Conservation (phyloP, 2,797 vertebrate species). For the Lagodon rhomboides region DNA sequence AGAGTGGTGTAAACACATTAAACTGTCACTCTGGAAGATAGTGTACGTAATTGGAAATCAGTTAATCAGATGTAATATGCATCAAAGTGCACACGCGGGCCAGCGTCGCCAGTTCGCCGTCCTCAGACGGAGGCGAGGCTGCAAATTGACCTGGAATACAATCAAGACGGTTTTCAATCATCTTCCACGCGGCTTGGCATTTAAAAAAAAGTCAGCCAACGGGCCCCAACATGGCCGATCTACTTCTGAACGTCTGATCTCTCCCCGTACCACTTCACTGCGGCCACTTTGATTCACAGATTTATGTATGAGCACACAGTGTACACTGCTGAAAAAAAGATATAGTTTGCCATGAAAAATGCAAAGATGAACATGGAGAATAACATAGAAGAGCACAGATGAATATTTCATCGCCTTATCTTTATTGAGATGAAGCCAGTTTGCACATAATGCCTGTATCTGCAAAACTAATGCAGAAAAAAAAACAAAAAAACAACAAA, state of each 20-base stretch:
- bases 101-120: neutral
- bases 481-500: no score
- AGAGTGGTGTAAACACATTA: constrained; percentile 60
- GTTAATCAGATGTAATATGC: constrained; percentile 42
- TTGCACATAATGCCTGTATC: neutral
- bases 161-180: neutral
- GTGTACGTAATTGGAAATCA: constrained; percentile 39
- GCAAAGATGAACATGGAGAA: neutral
- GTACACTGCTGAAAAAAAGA: constrained; percentile 24
- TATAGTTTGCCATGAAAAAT: constrained; percentile 37
- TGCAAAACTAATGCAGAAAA: constrained; percentile 5
- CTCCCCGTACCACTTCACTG: constrained; percentile 10
- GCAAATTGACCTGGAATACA: neutral
- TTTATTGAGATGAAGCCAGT: neutral
- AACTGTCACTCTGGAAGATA: constrained; percentile 48
- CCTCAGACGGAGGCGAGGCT: neutral
- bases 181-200: neutral
- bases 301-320: constrained; percentile 49
- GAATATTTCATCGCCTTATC: neutral
- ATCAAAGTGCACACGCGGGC: constrained; percentile 18
- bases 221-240: neutral
- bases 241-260: neutral
- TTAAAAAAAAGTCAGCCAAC: neutral
- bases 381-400: constrained; percentile 9
- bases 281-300: constrained; percentile 44